Conservation (phyloP, 1,140 invertebrate species). For the Anastrepha ludens region DNA sequence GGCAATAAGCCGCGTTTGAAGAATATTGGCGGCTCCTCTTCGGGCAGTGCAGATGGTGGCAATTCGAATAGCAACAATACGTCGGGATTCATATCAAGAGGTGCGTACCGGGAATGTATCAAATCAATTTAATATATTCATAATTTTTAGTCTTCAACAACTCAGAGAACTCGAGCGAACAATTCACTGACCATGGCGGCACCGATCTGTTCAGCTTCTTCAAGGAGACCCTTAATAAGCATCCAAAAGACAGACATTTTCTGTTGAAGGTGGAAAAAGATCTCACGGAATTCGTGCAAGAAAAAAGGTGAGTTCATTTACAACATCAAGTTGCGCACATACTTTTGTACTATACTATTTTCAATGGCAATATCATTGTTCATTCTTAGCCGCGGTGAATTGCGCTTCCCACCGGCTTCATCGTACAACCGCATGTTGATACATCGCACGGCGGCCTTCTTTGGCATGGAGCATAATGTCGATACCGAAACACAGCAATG, state of each 20-base stretch:
- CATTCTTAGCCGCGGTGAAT: slow-evolving; percentile 78
- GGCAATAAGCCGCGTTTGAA: slow-evolving; percentile 72
- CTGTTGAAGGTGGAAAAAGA: slow-evolving; percentile 92
- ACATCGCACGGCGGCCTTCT: slow-evolving; percentile 93
- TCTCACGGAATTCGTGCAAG: slow-evolving; percentile 87
- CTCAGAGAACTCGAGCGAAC: slow-evolving; percentile 88
- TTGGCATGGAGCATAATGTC: slow-evolving; percentile 95
- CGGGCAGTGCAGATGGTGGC: slow-evolving; percentile 63
- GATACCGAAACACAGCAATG: slow-evolving; percentile 86
- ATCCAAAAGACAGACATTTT: slow-evolving; percentile 88
- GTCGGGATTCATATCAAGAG: slow-evolving; percentile 72
- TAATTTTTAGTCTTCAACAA: slow-evolving; percentile 70
- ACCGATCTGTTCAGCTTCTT: slow-evolving; percentile 91
- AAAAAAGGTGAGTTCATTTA: slow-evolving; percentile 82
- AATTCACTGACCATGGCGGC: slow-evolving; percentile 85
- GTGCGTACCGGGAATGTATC: slow-evolving; percentile 62
- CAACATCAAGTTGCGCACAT: not conserved
- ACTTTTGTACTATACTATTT: not conserved
- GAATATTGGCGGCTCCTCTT: slow-evolving; percentile 68
- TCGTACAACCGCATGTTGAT: slow-evolving; percentile 97
- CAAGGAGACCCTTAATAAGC: slow-evolving; percentile 91
- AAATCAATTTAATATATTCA: slow-evolving; percentile 56
- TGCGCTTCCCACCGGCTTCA: slow-evolving; percentile 92
- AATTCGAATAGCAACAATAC: slow-evolving; percentile 69
- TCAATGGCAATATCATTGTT: slow-evolving; percentile 54